Evolutionary conservation across 2,113 vertebrate species (phyloP).

Genomic region (Elachura formosa): DNA sequence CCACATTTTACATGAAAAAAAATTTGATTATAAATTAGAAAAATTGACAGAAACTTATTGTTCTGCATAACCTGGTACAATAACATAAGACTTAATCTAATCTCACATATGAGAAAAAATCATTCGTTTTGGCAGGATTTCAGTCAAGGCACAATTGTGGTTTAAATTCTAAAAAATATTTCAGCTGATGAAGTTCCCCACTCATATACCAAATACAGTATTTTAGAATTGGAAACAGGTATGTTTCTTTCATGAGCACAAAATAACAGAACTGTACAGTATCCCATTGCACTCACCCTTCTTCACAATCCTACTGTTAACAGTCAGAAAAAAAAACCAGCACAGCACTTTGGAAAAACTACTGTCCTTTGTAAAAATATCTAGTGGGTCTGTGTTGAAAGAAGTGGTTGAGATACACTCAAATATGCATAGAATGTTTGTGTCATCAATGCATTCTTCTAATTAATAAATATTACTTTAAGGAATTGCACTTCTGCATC

Average conservation of each 20-base stretch:
- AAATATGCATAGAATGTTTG: constrained; percentile 8
- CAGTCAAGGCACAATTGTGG: neutral
- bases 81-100: neutral
- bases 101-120: neutral
- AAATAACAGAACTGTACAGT: neutral
- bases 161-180: neutral
- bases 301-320: neutral
- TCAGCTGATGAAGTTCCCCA: neutral
- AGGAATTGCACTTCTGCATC: neutral
- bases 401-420: neutral
- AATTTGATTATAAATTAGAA: neutral
- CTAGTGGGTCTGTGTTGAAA: neutral
- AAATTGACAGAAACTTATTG: neutral
- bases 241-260: neutral
- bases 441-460: neutral
- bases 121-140: neutral
- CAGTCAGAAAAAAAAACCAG: neutral
- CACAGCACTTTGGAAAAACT: neutral
- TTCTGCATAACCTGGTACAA: neutral
- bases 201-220: neutral
- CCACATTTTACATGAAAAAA: neutral
- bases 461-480: neutral
- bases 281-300: neutral
- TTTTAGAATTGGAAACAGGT: neutral
- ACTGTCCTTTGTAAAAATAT: neutral